phyloP scores from a whole-genome alignment of 92 coral and sea anemone genomes.

The Chrysogorgia sp. region DNA sequence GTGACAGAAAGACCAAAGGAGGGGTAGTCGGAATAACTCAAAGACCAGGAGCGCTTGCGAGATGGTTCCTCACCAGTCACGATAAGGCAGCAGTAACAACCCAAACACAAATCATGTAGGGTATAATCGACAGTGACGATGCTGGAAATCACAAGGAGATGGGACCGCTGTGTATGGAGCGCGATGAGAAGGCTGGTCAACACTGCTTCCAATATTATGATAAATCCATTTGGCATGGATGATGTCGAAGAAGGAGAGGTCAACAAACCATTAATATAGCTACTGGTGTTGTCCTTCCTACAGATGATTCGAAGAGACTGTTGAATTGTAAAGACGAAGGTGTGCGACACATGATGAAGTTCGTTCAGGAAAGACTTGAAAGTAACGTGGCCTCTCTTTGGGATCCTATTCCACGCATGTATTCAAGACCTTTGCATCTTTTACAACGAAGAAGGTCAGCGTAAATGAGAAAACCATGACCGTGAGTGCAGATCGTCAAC shows the following conservation, averaged over 20 bases:
- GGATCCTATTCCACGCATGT: conserved; percentile 47
- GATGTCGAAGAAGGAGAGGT: conserved; percentile 49
- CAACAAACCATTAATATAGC: conserved; percentile 55
- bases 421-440: conserved; percentile 61
- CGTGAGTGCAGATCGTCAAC: conserved; percentile 52
- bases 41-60: conserved; percentile 46
- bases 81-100: conserved; percentile 64
- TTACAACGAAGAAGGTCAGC: conserved; percentile 47
- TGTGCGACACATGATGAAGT: conserved; percentile 36
- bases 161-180: conserved; percentile 45
- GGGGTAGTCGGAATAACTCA: conserved; percentile 69
- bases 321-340: conserved; percentile 44
- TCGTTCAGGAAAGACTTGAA: conserved; percentile 44
- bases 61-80: conserved; percentile 42
- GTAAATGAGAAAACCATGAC: conserved; percentile 61
- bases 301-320: conserved; percentile 47
- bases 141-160: conserved; percentile 67
- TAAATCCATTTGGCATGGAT: conserved; percentile 63
- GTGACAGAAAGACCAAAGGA: conserved; percentile 70
- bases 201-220: conserved; percentile 53
- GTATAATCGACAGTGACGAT: conserved; percentile 28
- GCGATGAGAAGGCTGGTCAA: conserved; percentile 67
- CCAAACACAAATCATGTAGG: conserved; percentile 43
- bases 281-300: conserved; percentile 63
- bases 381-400: conserved; percentile 56